phyloP scores from a whole-genome alignment of 2,888 invertebrate species.

The Lasioglossum villosulum region DNA sequence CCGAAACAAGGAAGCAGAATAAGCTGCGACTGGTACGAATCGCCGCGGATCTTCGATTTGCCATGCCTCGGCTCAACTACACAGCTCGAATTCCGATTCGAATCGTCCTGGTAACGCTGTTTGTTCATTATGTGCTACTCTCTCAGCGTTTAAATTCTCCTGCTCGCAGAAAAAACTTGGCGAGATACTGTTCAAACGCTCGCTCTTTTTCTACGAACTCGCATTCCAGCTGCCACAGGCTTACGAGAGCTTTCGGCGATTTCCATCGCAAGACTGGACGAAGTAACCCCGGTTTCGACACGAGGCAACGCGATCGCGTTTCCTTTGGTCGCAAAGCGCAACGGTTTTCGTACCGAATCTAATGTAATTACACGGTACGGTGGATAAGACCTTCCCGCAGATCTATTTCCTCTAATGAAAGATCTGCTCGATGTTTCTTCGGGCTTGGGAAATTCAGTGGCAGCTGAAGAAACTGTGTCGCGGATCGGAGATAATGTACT shows the following conservation, averaged over 20 bases:
- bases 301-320: conserved; percentile 18
- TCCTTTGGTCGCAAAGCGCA: conserved; percentile 33
- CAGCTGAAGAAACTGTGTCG: background rate
- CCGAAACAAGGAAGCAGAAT: conserved; percentile 53
- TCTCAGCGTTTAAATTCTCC: background rate
- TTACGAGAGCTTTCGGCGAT: conserved; percentile 15
- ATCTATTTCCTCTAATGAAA: conserved; percentile 28
- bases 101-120: conserved; percentile 5
- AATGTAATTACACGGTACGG: conserved; percentile 58
- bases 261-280: conserved; percentile 27
- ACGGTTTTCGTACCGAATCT: conserved; percentile 34
- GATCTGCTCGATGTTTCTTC: conserved; percentile 14
- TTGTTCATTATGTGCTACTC: background rate
- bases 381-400: conserved; percentile 41
- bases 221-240: background rate
- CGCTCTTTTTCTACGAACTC: background rate
- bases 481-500: background rate
- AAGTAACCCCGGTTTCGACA: conserved; percentile 4
- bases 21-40: conserved; percentile 60
- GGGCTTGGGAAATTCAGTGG: background rate
- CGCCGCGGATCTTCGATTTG: conserved; percentile 55
- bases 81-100: background rate
- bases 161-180: background rate
- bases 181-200: background rate
- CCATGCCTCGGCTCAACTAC: background rate